Conservation (phyloP, 2,797 vertebrate species). For the Poeciliopsis gracilis region DNA sequence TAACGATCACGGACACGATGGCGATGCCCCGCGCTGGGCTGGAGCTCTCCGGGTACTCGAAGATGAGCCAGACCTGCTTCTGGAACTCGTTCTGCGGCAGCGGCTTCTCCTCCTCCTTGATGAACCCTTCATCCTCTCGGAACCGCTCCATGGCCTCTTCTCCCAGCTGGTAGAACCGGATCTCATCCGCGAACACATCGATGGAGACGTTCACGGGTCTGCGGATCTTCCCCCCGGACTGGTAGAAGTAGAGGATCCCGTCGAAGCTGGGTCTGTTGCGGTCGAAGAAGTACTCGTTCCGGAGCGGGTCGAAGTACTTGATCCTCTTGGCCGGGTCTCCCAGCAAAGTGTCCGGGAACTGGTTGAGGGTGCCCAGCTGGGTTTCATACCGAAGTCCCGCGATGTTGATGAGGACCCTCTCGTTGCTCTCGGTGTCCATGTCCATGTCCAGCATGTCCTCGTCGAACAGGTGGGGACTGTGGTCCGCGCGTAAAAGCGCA, state of each 20-base stretch:
- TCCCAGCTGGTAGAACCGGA: constrained; percentile 94
- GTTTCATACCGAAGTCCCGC: constrained; percentile 93
- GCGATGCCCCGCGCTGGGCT: constrained; percentile 91
- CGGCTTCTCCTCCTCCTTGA: constrained; percentile 92
- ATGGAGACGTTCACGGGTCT: constrained; percentile 94
- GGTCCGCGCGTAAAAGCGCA: constrained; percentile 80
- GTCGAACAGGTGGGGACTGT: constrained; percentile 83
- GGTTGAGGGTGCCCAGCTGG: constrained; percentile 91
- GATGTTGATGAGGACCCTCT: constrained; percentile 93
- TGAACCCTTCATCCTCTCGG: constrained; percentile 94
- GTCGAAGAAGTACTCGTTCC: constrained; percentile 98
- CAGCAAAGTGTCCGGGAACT: constrained; percentile 92
- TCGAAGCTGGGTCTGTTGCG: constrained; percentile 96
- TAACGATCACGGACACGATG: constrained; percentile 95
- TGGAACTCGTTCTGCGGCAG: constrained; percentile 91
- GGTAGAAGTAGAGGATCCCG: constrained; percentile 94
- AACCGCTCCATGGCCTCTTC: constrained; percentile 94
- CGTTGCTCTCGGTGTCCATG: constrained; percentile 80
- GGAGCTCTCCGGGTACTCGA: constrained; percentile 96
- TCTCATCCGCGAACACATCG: constrained; percentile 94
- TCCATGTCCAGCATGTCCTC: constrained; percentile 80
- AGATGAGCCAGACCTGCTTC: constrained; percentile 98
- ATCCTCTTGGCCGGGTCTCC: constrained; percentile 92
- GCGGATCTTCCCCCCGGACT: constrained; percentile 93
- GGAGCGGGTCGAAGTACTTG: constrained; percentile 94